Conservation (phyloP, 2,113 vertebrate genomes). For the Cephalopholis sonnerati region DNA sequence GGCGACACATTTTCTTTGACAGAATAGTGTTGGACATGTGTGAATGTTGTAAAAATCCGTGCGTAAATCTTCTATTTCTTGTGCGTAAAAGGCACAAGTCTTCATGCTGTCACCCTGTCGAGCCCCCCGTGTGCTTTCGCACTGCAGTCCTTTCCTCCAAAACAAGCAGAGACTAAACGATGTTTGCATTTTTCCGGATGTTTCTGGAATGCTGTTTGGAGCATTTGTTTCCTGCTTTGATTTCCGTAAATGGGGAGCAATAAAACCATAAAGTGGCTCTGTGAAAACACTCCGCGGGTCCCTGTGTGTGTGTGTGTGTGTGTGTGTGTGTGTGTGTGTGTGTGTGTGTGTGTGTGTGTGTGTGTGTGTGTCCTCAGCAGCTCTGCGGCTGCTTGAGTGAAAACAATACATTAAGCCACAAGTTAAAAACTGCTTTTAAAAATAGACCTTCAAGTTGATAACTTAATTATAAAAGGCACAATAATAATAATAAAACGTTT, state of each 20-base stretch:
- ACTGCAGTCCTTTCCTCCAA: constrained; percentile 38
- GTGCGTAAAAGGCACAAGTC: neutral
- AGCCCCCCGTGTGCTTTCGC: constrained; percentile 8
- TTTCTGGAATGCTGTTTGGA: constrained; percentile 79
- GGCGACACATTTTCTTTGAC: accelerated
- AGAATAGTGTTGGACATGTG: neutral
- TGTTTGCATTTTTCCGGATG: constrained; percentile 74
- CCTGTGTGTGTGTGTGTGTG: constrained; percentile 32
- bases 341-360: constrained; percentile 25
- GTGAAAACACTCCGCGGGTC: constrained; percentile 66
- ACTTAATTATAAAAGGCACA: neutral
- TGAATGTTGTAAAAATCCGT: neutral
- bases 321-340: constrained; percentile 11
- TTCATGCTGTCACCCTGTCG: neutral
- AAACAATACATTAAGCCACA: constrained; percentile 32
- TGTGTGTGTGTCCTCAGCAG: constrained; percentile 44
- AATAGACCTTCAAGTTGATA: neutral
- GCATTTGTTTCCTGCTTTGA: constrained; percentile 84
- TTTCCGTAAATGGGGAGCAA: constrained; percentile 81
- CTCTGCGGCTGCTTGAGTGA: constrained; percentile 27
- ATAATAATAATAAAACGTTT: neutral
- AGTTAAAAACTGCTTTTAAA: neutral
- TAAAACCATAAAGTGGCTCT: constrained; percentile 81
- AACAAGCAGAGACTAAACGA: constrained; percentile 36
- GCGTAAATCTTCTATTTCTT: neutral